Percentiles rank a stretch among this genome's conserved stretches.
These are phyloP conservation scores for Haliclona indistincta DNA, from an alignment of 37 sponge, comb jelly and placozoan genomes.

Conservation along the genomic window DNA sequence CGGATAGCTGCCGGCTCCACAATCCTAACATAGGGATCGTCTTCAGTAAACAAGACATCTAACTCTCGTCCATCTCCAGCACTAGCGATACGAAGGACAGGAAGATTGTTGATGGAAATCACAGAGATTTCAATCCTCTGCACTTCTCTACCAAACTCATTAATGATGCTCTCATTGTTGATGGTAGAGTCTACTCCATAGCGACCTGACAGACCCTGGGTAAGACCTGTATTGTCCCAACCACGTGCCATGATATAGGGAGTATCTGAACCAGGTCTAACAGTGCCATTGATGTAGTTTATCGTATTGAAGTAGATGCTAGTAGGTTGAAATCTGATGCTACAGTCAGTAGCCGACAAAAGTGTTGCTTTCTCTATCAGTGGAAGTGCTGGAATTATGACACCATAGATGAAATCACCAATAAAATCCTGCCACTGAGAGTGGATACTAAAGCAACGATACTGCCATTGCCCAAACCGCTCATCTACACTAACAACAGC, in stretches of 20 bases:
- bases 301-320: conserved; percentile 75
- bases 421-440: conserved; percentile 73
- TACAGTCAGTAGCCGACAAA: conserved; percentile 59
- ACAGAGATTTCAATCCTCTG: conserved; percentile 42
- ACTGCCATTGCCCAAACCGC: conserved; percentile 83
- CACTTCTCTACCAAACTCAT: conserved; percentile 70
- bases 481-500: conserved; percentile 84
- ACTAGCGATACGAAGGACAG: conserved; percentile 41
- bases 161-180: conserved; percentile 71
- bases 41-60: conserved; percentile 57
- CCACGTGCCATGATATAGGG: conserved; percentile 68
- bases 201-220: conserved; percentile 52
- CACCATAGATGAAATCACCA: conserved; percentile 76
- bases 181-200: conserved; percentile 85
- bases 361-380: conserved; percentile 78
- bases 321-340: conserved; percentile 75
- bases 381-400: conserved; percentile 64
- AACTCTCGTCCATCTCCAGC: conserved; percentile 39
- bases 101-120: conserved; percentile 69
- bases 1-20: conserved; percentile 60
- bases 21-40: conserved; percentile 57
- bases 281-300: conserved; percentile 53
- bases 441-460: conserved; percentile 49
- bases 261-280: conserved; percentile 49
- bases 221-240: conserved; percentile 87